Conservation (phyloP, 2,797 vertebrate species). For the Ceyx erithaca region DNA sequence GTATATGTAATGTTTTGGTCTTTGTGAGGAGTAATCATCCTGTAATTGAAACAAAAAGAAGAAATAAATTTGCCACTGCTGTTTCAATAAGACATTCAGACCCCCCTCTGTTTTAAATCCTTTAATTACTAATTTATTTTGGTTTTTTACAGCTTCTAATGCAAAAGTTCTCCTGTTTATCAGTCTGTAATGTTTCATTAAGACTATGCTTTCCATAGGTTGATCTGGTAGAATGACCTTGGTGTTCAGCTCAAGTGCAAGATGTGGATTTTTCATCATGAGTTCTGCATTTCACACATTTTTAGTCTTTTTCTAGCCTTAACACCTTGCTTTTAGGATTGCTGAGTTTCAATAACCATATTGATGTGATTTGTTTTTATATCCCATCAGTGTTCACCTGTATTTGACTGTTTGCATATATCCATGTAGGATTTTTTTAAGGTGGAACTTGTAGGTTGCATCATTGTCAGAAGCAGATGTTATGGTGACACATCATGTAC, state of each 20-base stretch:
- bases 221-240: not conserved
- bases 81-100: not conserved
- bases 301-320: not conserved
- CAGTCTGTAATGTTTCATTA: not conserved
- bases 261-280: not conserved
- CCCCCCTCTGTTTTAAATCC: not conserved
- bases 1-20: not conserved
- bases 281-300: not conserved
- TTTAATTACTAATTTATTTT: not conserved
- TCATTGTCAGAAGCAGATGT: not conserved
- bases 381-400: not conserved
- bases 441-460: not conserved
- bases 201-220: not conserved
- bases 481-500: not conserved
- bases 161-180: not conserved
- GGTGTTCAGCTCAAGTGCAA: not conserved
- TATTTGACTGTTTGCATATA: not conserved
- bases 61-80: not conserved
- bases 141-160: not conserved
- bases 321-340: not conserved
- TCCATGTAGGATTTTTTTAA: not conserved
- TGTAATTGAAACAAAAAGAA: not conserved
- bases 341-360: not conserved
- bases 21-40: not conserved
- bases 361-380: not conserved